Base-by-base conservation (phyloP, 2,888 invertebrate genomes). In the Microdon myrmicae region DNA sequence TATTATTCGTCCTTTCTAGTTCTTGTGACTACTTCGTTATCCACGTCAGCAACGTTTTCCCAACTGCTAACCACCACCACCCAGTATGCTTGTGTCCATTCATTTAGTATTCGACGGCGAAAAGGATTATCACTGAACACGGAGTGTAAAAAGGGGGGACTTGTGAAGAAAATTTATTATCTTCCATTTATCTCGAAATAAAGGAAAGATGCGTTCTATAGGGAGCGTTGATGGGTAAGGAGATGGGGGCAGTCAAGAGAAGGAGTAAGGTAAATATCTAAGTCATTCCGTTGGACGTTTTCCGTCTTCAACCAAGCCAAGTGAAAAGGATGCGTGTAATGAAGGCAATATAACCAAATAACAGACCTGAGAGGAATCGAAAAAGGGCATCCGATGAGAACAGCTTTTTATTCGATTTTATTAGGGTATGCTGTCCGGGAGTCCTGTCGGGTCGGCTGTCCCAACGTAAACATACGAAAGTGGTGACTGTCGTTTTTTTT, bases 151-250 rank as follows among this genome's bases (percentile, higher is more conserved):
- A 31, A 35, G 35, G 12, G 47, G 38, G 13, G 45, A 47, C 43
- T 35, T 64, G 26, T 56, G 56, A 64, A 64, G 51, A 39, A 56
- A 51, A 64, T 64, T 64, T 64, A 64, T 64, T 56, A 64, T 61
- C 61, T 44, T 56, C 61, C 44, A 61, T 56, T 56, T 56, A 64
- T 64, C 41, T 26, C 47, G 19, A 41, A 56, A 41, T 35, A 41
- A 54, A 56, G n/a, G n/a, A n/a, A n/a, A n/a, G n/a, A n/a, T n/a
- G n/a, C n/a, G n/a, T n/a, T n/a, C n/a, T n/a, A 55, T 49, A 35
- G 41, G 39, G 39, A 45, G 28, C 43, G 41, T 25, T 23, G 6
- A 23, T 12, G 37, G 39, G 23, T 12, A 20, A 22, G 23, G 20
- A 13, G 14, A 9, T 14, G 14, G 12, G 25, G 6, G 10, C 8